Percentiles rank a stretch among this genome's conserved stretches.
Conservation (phyloP, 2,797 vertebrate genomes). For the Sciurus vulgaris region DNA sequence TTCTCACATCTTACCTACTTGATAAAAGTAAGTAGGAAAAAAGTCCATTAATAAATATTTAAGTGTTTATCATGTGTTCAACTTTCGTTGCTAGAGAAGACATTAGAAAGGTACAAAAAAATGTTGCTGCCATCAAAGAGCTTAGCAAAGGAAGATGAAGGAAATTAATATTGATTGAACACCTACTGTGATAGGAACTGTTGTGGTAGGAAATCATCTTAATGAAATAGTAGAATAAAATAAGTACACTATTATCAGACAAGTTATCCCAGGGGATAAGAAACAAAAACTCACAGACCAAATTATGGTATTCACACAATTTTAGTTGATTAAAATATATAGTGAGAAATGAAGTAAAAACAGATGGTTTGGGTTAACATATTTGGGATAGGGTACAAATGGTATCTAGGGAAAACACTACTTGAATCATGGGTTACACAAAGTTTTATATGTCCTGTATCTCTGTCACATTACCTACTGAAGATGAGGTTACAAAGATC, state of each 20-base stretch:
- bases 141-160: background rate
- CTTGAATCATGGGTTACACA: background rate
- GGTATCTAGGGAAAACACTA: background rate
- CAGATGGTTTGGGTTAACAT: background rate
- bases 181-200: constrained; percentile 1
- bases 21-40: background rate
- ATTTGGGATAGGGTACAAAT: background rate
- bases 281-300: background rate
- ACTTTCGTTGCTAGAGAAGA: constrained; percentile 27
- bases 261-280: background rate
- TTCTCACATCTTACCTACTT: background rate
- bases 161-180: constrained; percentile 61
- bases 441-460: background rate
- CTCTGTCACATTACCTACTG: background rate
- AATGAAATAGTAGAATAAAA: constrained; percentile 32
- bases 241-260: background rate
- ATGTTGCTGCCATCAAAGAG: background rate
- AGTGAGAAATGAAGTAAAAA: background rate
- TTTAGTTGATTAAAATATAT: constrained; percentile 43
- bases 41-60: background rate
- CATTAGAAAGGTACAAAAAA: constrained; percentile 14
- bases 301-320: constrained; percentile 31
- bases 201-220: constrained; percentile 30
- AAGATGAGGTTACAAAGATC: background rate
- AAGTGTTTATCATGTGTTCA: background rate